Evolutionary conservation across 2,113 vertebrate genomes (phyloP).

Genomic region (Cyprinodon tularosa): DNA sequence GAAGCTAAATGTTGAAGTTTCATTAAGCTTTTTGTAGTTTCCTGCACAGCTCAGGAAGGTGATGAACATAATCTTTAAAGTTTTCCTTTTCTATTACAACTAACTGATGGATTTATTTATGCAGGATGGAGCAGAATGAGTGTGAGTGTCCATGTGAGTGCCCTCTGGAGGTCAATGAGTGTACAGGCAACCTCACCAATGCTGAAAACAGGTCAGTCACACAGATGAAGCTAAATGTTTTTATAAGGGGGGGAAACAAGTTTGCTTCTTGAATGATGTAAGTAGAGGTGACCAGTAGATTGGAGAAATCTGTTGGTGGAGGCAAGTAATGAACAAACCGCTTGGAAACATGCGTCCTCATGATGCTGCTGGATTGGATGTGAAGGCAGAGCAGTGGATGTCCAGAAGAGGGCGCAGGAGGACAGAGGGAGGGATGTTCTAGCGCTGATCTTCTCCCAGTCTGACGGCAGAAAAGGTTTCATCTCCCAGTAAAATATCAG

Average conservation of each 20-base stretch:
- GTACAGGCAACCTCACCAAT: constrained; percentile 96
- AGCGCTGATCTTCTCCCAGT: not conserved
- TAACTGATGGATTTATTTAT: constrained; percentile 9
- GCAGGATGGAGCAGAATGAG: constrained; percentile 98
- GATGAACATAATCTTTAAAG: not conserved
- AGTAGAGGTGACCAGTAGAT: not conserved
- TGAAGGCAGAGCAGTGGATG: constrained; percentile 3
- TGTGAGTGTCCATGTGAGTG: constrained; percentile 99
- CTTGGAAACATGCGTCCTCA: not conserved
- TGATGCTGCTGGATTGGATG: not conserved
- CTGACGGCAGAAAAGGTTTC: not conserved
- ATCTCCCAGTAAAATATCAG: not conserved
- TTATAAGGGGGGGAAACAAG: not conserved
- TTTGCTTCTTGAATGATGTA: not conserved
- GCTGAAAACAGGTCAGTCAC: constrained; percentile 90
- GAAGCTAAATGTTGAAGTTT: too few species aligned
- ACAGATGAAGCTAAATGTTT: not conserved
- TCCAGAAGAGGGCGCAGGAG: constrained; percentile 14
- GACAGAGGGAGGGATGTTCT: not conserved
- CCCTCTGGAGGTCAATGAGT: constrained; percentile 98
- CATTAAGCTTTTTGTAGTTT: too few species aligned
- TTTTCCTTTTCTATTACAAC: not conserved
- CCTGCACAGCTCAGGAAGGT: too few species aligned
- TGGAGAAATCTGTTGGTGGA: not conserved
- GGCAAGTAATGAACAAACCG: not conserved